Base-by-base conservation (phyloP, 2,888 invertebrate genomes). In the Sarcophaga subvicina region DNA sequence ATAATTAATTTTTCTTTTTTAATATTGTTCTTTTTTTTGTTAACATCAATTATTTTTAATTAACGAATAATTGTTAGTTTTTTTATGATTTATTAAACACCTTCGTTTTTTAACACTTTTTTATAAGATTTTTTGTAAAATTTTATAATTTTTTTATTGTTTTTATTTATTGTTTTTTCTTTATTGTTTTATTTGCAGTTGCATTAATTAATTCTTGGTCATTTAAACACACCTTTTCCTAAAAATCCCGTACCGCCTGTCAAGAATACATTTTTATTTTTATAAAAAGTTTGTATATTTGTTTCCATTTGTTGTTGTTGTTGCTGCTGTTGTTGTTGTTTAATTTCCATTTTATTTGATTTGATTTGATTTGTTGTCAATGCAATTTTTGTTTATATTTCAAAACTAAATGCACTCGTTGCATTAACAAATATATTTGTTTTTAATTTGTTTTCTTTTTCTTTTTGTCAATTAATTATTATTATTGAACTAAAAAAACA, bases 191-290 rank as follows among this genome's bases (percentile, higher is more conserved):
- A 45, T 81, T 66, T 47, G 6, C 8, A 60, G 27, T 62, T n/a
- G 49, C 17, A 25, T 47, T 75, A 64, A 20, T 47, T n/a, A 47
- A 22, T 59, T 20, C 14, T 20, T 72, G 17, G 3, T 5, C 54
- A 64, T 47, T n/a, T 25, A n/a, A 71, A 83, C 80, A 83, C 90
- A 93, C 94, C 93, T 93, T 93, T 94, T 83, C 93, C 93, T 80
- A 93, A 89, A 88, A 93, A 93, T 86, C 95, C 95, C 88, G 88
- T 88, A 25, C 85, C 86, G 14, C 86, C 85, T n/a, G 86, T 88
- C 60, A 85, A 63, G 70, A 88, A 88, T 4, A 88, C 78, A 20
- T 67, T 66, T 85, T 88, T 88, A 47, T 85, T 88, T 79, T 85
- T 85, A 75, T 78, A 88, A 77, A 88, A 88, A 25, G 71, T 88